Conservation (phyloP, 2,797 vertebrate species). For the Cryptoprocta ferox region DNA sequence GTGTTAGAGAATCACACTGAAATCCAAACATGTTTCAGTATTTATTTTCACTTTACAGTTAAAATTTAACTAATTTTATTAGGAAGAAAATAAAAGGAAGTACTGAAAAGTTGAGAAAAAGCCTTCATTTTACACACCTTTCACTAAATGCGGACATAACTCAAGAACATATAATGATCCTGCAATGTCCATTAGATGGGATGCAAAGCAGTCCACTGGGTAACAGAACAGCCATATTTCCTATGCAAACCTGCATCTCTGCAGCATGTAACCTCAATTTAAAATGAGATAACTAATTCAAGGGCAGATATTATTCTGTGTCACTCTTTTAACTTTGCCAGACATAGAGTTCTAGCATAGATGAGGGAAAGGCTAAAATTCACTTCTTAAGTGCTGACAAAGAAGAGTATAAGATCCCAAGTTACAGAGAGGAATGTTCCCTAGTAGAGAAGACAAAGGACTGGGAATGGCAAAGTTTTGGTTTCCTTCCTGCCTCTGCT, state of each 20-base stretch:
- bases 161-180: not conserved
- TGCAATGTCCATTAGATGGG: not conserved
- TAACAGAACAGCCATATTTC: not conserved
- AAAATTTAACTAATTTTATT: constrained; percentile 41
- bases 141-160: not conserved
- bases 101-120: not conserved
- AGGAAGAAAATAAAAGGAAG: not conserved
- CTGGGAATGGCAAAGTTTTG: not conserved
- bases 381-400: not conserved
- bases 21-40: constrained; percentile 2
- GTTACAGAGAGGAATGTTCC: not conserved
- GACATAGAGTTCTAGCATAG: not conserved
- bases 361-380: not conserved
- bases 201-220: not conserved
- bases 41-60: constrained; percentile 38
- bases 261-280: not conserved
- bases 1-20: not conserved
- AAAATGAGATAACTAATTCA: not conserved
- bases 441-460: not conserved
- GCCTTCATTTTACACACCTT: not conserved
- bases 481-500: not conserved
- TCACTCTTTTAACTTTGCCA: not conserved
- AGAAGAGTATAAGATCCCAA: not conserved
- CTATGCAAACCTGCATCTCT: not conserved
- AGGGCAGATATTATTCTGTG: not conserved